Base-by-base conservation (phyloP, 2,797 vertebrate genomes). In the Sylvilagus floridanus region DNA sequence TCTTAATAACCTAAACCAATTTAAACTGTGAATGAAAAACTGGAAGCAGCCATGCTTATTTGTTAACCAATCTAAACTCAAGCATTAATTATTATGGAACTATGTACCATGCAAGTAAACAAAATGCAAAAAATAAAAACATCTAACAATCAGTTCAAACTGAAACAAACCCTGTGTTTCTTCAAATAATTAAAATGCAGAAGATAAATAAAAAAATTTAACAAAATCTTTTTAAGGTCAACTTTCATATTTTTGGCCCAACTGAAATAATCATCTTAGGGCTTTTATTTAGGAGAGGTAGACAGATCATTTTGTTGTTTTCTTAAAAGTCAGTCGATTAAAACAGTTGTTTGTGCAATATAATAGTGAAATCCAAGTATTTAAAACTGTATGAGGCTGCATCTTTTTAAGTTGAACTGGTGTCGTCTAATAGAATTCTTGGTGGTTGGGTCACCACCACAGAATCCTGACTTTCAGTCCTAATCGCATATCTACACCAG, bases 1-100 rank as follows among this genome's bases (percentile, higher is more conserved):
- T 96, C 90, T 91, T 68, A 72, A 93, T 93, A 96, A 96, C 76
- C 73, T 96, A 95, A 97, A 96, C 93, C 83, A 95, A 82, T 79
- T 96, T 93, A 76, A 96, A 94, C 93, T 91, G 32, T 91, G 75
- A 95, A 87, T 86, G 83, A 92, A 95, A 96, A 93, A 65, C 78
- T 84, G 26, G 57, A 90, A 92, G 62, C 90, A 95, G 86, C 37
- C 62, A 37, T 76, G 16, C 63, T 96, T 94, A 81, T 94, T 96
- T 93, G 35, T 73, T 90, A 95, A 91, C 77, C 42, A 87, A 68
- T 83, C 52, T 75, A 93, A 94, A 96, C 22, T 72, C 90, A 94
- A 96, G 90, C 22, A 50, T 82, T 93, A 95, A 88, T 94, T 93
- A 79, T 82, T 95, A 65, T 71, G 90, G 71, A 88, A 88, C 71